Evolutionary conservation across 2,888 invertebrate species (phyloP), one percentile per base, ranked within the genome.

Genomic region (Cheilosia scutellata): DNA sequence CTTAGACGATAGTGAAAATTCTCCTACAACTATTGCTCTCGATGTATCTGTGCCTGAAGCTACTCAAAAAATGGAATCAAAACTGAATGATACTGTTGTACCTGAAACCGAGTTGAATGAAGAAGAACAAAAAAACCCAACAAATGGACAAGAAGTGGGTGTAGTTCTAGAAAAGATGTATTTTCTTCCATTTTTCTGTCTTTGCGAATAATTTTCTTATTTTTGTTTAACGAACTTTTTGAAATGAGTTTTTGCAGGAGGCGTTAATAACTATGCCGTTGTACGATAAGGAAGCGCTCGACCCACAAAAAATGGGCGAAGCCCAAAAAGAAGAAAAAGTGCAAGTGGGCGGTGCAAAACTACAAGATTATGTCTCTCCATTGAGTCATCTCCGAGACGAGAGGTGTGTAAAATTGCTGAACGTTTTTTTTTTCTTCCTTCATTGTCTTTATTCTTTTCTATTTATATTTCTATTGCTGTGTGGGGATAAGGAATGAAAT

Each of bases 181-280:
- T 68, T 76, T 82, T 77, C 60, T 68, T 37, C 65, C 47, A 55
- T 65, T 65, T 82, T 74, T 74, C 20, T 58, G 9, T 47, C 31
- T 66, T 51, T 66, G 31, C 37, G 25, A 44, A 53, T 40, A 5
- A 49, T 33, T 72, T 66, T 71, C 49, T 29, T 2, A 71, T 42
- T 44, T 55, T 47, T n/a, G 13, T 27, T 71, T 66, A 62, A 72
- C 20, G 37, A 78, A 58, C 65, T 72, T 51, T 63, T 86, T 77
- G 66, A 77, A 82, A 86, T 86, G 86, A 86, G 86, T 77, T 77
- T 76, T 86, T 82, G 75, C 86, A 86, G 86, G 86, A 82, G 71
- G 71, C 68, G 71, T 58, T 82, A 68, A 66, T 82, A 82, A 44
- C 44, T 16, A 44, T 40, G 40, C 44, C 53, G 47, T 44, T 44